phyloP scores from a whole-genome alignment of 1,140 invertebrate genomes.

The Papilio xuthus region DNA sequence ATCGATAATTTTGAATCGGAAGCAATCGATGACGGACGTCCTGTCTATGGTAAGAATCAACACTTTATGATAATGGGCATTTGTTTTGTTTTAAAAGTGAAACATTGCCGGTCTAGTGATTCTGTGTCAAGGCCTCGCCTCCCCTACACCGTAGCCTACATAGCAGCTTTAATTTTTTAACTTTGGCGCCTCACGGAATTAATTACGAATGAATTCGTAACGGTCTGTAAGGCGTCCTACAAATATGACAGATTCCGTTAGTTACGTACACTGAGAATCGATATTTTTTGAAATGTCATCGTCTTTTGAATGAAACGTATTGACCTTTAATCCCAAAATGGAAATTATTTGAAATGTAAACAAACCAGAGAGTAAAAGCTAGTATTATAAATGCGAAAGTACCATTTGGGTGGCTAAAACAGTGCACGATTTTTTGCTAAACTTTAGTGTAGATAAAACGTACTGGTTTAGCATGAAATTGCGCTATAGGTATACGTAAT shows the following conservation, averaged over 20 bases:
- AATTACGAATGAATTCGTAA: conserved; percentile 31
- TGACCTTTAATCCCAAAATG: no score
- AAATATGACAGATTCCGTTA: conserved; percentile 14
- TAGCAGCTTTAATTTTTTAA: conserved; percentile 34
- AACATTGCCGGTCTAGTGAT: conserved; percentile 35
- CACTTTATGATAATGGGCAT: conserved; percentile 31
- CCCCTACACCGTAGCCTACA: conserved; percentile 33
- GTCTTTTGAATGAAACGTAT: not conserved
- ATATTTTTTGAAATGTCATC: not conserved
- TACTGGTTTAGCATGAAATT: no score
- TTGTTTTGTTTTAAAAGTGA: conserved; percentile 33
- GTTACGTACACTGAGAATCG: not conserved
- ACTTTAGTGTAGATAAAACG: no score
- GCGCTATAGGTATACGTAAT: no score
- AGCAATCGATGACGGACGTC: not conserved
- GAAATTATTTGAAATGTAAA: no score
- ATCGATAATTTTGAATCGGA: conserved; percentile 10
- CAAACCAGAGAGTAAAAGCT: no score
- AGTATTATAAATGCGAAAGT: no score
- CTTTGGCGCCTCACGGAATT: conserved; percentile 31
- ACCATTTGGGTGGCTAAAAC: no score
- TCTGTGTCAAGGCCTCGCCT: conserved; percentile 36
- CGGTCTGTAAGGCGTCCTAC: conserved; percentile 19
- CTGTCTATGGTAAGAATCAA: conserved; percentile 31
- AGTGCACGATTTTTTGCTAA: no score